These are phyloP conservation scores for Balearica regulorum DNA, from an alignment of 2,797 vertebrate genomes.

Conservation along the genomic window DNA sequence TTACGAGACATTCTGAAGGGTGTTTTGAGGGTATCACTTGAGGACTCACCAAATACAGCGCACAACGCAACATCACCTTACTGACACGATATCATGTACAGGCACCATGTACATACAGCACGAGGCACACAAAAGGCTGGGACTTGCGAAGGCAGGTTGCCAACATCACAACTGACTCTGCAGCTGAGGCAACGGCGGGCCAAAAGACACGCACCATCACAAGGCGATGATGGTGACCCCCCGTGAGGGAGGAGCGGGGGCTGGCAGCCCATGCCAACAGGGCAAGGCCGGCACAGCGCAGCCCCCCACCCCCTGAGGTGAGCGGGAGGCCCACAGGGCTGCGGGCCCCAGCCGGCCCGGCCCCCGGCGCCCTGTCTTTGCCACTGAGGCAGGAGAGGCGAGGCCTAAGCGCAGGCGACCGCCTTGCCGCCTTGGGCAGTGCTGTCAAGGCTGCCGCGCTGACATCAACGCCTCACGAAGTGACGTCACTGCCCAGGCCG, in stretches of 20 bases:
- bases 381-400: not conserved
- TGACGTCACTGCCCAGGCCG: not conserved
- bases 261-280: fast-evolving
- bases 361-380: fast-evolving
- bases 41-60: fast-evolving
- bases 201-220: fast-evolving
- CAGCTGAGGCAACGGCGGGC: fast-evolving
- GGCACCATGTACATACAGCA: fast-evolving
- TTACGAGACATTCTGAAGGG: fast-evolving
- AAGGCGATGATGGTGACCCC: fast-evolving
- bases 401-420: not conserved
- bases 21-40: fast-evolving
- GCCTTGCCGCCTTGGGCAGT: fast-evolving
- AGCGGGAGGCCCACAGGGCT: fast-evolving
- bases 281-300: fast-evolving
- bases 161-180: fast-evolving
- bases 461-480: not conserved
- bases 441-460: not conserved
- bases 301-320: no score
- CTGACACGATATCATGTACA: fast-evolving
- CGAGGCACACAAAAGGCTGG: fast-evolving
- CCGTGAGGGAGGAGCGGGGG: fast-evolving
- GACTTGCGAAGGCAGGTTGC: no score
- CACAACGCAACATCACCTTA: fast-evolving
- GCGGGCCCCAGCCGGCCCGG: not conserved